These are phyloP conservation scores for Chlorodrepanis virens DNA, from an alignment of 2,113 vertebrate genomes.

Conservation along the genomic window DNA sequence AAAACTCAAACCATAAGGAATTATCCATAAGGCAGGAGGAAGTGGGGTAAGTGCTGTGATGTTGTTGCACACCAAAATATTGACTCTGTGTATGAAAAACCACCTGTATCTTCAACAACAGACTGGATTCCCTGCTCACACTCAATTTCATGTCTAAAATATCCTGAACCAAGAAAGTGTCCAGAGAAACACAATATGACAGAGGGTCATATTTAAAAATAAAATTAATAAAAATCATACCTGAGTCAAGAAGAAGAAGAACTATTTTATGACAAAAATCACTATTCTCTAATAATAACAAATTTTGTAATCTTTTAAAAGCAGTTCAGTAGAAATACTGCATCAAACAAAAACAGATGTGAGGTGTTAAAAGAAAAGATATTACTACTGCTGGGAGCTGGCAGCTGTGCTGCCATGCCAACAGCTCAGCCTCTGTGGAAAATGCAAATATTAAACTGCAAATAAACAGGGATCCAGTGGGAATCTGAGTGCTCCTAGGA, in stretches of 20 bases:
- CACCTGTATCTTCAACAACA: not conserved
- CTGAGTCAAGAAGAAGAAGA: no score
- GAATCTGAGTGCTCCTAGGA: not conserved
- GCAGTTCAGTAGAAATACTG: not conserved
- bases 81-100: not conserved
- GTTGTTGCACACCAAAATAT: not conserved
- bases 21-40: fast-evolving
- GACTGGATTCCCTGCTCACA: not conserved
- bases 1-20: not conserved
- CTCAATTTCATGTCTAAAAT: not conserved
- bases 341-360: not conserved
- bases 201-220: not conserved
- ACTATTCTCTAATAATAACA: not conserved
- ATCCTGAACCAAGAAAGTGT: not conserved
- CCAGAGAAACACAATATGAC: not conserved
- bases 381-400: not conserved
- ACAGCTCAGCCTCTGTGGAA: not conserved
- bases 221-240: not conserved
- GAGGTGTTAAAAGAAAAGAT: not conserved
- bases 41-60: not conserved
- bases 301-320: not conserved
- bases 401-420: not conserved
- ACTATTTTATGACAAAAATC: not conserved
- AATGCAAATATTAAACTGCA: not conserved
- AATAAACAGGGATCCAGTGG: not conserved